A percentile compares a stretch with the other conserved stretches of the same genome.
These are phyloP conservation scores for Osmerus mordax DNA, from an alignment of 2,113 vertebrate species.

Conservation along the genomic window DNA sequence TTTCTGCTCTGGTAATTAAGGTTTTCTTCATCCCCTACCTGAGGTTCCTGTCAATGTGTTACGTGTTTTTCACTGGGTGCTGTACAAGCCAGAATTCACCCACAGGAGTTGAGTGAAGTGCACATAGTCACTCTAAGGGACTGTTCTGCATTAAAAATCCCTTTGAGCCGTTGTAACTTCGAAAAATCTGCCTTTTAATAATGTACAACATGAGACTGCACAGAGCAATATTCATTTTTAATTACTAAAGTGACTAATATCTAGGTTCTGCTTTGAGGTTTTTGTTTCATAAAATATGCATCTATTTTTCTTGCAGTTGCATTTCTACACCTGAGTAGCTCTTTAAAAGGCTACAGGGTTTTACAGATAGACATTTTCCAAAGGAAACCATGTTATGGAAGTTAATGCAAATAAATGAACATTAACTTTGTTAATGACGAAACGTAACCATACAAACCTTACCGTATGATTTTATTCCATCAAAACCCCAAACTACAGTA, in stretches of 20 bases:
- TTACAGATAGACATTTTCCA: slow-evolving; percentile 75
- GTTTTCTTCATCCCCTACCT: background rate
- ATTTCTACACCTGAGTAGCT: slow-evolving; percentile 86
- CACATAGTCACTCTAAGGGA: slow-evolving; percentile 80
- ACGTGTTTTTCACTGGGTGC: slow-evolving; percentile 82
- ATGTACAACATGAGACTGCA: slow-evolving; percentile 90
- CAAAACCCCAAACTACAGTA: background rate
- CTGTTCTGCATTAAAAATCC: slow-evolving; percentile 98
- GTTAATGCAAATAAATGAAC: slow-evolving; percentile 45
- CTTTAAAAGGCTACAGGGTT: slow-evolving; percentile 80
- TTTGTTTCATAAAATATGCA: slow-evolving; percentile 99
- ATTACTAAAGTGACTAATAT: slow-evolving; percentile 99
- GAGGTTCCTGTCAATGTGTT: slow-evolving; percentile 43
- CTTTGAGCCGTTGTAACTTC: slow-evolving; percentile 94
- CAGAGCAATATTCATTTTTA: slow-evolving; percentile 99
- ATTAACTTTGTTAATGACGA: slow-evolving; percentile 23
- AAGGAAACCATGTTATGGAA: slow-evolving; percentile 85
- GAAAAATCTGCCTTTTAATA: slow-evolving; percentile 92
- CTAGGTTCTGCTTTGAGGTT: slow-evolving; percentile 99
- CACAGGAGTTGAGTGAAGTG: slow-evolving; percentile 85
- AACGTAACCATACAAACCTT: too few relatives aligned
- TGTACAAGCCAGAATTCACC: slow-evolving; percentile 86
- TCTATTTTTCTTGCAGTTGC: slow-evolving; percentile 88
- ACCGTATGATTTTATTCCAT: too few relatives aligned
- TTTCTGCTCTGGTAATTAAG: too few relatives aligned